These are phyloP conservation scores for Dexiosoma caninum DNA, from an alignment of 2,888 invertebrate species.

Conservation along the genomic window DNA sequence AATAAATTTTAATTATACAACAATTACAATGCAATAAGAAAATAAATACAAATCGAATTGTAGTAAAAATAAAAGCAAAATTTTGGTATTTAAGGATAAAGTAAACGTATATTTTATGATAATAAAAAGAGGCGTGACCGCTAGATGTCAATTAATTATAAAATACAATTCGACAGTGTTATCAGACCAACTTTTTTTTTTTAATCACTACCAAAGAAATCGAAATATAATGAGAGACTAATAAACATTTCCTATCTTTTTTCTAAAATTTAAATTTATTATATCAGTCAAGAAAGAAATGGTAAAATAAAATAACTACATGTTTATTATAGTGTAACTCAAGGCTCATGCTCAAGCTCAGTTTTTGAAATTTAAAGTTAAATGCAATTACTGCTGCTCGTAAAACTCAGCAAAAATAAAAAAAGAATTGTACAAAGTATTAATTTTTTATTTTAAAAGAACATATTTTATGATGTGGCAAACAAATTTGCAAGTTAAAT, in stretches of 20 bases:
- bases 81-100: background rate
- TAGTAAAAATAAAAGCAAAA: background rate
- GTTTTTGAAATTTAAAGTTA: too few species aligned
- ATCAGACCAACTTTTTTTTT: too few species aligned
- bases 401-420: background rate
- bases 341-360: too few species aligned
- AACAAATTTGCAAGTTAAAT: slow-evolving; percentile 15
- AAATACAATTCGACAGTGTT: too few species aligned
- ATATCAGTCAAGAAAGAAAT: too few species aligned
- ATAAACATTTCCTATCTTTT: too few species aligned
- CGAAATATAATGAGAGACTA: too few species aligned
- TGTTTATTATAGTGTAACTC: too few species aligned
- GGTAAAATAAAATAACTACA: too few species aligned
- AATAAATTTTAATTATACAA: slow-evolving; percentile 59
- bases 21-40: background rate
- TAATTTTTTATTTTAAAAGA: background rate
- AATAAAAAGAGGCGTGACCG: slow-evolving; percentile 34
- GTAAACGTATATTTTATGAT: background rate
- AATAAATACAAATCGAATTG: slow-evolving; percentile 17
- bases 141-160: background rate
- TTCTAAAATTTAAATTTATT: too few species aligned
- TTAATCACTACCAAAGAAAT: too few species aligned
- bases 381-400: too few species aligned
- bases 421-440: background rate
- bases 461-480: slow-evolving; percentile 28